A percentile compares a stretch with the other conserved stretches of the same genome.
Conservation (phyloP, 2,113 vertebrate genomes). For the Myrmecophaga tridactyla region DNA sequence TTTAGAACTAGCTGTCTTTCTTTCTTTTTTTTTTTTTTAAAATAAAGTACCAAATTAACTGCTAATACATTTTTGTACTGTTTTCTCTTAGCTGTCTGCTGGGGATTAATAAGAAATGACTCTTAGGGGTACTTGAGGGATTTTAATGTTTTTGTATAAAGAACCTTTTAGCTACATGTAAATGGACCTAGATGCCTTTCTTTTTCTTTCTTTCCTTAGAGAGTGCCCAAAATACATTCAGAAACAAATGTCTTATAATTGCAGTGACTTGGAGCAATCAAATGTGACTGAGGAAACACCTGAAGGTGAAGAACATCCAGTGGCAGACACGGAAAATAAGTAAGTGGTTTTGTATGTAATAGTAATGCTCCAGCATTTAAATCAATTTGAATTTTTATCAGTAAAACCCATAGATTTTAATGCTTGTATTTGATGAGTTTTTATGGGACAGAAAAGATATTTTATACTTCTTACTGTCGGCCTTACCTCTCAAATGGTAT, state of each 20-base stretch:
- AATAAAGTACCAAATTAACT: neutral
- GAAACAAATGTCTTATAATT: constrained; percentile 77
- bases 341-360: constrained; percentile 79
- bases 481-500: neutral
- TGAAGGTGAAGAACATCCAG: constrained; percentile 97
- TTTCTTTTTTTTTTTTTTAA: neutral
- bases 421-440: neutral
- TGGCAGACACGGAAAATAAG: constrained; percentile 98
- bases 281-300: constrained; percentile 94
- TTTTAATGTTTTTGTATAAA: constrained; percentile 27
- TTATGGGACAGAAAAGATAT: neutral
- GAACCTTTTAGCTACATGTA: constrained; percentile 38
- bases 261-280: constrained; percentile 96
- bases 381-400: neutral
- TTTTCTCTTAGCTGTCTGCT: neutral
- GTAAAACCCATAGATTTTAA: neutral
- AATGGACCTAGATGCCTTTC: constrained; percentile 75
- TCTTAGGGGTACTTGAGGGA: neutral
- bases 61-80: neutral
- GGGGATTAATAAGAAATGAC: neutral
- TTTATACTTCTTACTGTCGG: neutral
- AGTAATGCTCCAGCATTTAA: neutral
- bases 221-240: constrained; percentile 78
- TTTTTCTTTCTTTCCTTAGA: constrained; percentile 79
- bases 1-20: neutral